Conservation (phyloP, 23 tunicate species). For the Trididemnum clinides region DNA sequence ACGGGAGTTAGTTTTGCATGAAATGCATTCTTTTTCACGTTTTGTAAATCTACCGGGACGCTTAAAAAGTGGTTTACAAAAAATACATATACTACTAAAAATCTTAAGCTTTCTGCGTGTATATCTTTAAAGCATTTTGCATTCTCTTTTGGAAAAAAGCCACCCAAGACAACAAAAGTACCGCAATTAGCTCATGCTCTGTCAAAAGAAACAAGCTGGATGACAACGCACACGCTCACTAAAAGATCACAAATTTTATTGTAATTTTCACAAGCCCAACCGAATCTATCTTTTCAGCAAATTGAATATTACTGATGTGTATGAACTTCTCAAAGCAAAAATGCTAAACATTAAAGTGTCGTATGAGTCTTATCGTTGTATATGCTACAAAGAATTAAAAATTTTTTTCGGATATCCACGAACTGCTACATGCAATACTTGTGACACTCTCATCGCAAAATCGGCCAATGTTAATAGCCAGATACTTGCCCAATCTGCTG, state of each 20-base stretch:
- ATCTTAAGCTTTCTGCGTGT: too few relatives aligned
- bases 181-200: conserved; percentile 22
- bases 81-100: too few relatives aligned
- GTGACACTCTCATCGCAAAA: conserved; percentile 5
- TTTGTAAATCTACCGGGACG: too few relatives aligned
- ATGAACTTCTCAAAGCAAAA: neutral
- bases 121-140: too few relatives aligned
- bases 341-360: neutral
- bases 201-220: neutral
- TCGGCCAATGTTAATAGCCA: neutral
- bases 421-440: conserved; percentile 17
- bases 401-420: neutral
- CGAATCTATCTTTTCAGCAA: conserved; percentile 9
- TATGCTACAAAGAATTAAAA: neutral
- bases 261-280: neutral
- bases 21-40: too few relatives aligned
- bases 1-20: too few relatives aligned
- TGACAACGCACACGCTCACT: neutral
- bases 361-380: conserved; percentile 10
- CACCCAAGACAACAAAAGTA: neutral
- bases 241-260: conserved; percentile 1
- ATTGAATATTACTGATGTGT: neutral
- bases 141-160: neutral
- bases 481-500: neutral
- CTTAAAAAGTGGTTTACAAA: too few relatives aligned